A percentile compares a stretch with the other conserved stretches of the same genome.
Evolutionary conservation across 1,140 invertebrate genomes (phyloP).

Genomic region (Brachionus paranguensis): DNA sequence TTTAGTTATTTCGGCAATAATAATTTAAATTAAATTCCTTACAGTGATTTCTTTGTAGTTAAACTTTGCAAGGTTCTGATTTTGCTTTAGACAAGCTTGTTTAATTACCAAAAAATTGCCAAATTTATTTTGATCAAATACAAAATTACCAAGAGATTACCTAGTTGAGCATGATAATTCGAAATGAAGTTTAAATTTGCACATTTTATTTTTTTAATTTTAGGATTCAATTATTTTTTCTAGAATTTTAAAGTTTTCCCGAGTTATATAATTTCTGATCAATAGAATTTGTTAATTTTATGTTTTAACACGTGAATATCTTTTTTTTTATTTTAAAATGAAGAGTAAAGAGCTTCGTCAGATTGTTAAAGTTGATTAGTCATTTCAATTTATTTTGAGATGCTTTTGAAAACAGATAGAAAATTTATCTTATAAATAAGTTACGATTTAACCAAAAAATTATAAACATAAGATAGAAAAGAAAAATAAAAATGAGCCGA

Average conservation of each 20-base stretch:
- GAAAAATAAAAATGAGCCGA: slow-evolving; percentile 31
- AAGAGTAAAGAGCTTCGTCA: not conserved
- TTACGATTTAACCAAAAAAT: not conserved
- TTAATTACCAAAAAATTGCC: too few relatives aligned
- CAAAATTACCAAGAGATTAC: too few relatives aligned
- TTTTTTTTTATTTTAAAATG: not conserved
- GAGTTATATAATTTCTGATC: not conserved
- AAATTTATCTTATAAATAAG: not conserved
- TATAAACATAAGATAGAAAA: not conserved
- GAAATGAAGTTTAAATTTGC: too few relatives aligned
- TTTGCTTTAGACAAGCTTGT: too few relatives aligned
- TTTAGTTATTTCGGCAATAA: too few relatives aligned
- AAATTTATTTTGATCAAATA: too few relatives aligned
- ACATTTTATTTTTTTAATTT: too few relatives aligned
- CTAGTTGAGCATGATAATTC: too few relatives aligned
- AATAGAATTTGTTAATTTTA: not conserved
- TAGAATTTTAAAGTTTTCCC: not conserved
- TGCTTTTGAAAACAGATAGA: not conserved
- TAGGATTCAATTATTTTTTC: too few relatives aligned
- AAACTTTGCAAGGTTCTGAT: too few relatives aligned
- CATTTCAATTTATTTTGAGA: not conserved
- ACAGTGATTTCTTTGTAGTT: too few relatives aligned
- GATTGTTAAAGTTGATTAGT: not conserved
- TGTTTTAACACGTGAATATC: not conserved
- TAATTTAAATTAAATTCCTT: too few relatives aligned